phyloP scores from a whole-genome alignment of 53 echinoderm and acorn worm genomes.

The Holothuria leucospilota region DNA sequence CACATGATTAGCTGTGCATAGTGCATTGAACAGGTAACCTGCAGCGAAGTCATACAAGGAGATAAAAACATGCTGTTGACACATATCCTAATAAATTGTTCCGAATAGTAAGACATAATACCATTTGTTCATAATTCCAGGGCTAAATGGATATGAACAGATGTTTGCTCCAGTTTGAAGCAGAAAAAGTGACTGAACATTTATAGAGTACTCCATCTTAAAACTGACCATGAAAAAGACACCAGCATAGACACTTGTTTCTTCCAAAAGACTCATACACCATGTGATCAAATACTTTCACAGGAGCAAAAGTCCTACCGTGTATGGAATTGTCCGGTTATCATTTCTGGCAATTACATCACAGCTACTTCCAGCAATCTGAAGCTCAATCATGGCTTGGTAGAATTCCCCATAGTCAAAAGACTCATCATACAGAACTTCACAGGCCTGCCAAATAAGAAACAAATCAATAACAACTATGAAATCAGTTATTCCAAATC shows the following conservation, averaged over 20 bases:
- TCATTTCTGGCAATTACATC: conserved; percentile 52
- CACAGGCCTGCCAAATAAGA: conserved; percentile 72
- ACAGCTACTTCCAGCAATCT: conserved; percentile 81
- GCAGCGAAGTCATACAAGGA: background rate
- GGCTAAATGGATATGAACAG: too few species aligned
- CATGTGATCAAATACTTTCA: too few species aligned
- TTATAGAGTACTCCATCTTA: too few species aligned
- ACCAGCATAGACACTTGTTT: too few species aligned
- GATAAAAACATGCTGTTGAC: background rate
- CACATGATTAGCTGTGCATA: conserved; percentile 85
- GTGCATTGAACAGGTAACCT: conserved; percentile 87
- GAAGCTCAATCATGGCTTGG: conserved; percentile 80
- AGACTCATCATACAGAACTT: conserved; percentile 80
- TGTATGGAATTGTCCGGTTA: conserved; percentile 37
- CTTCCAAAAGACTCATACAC: background rate
- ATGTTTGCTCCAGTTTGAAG: too few species aligned
- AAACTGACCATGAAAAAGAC: too few species aligned
- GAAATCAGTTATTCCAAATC: too few species aligned
- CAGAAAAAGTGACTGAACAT: too few species aligned
- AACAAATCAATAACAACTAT: background rate
- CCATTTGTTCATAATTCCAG: too few species aligned
- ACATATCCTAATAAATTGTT: background rate
- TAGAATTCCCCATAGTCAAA: conserved; percentile 99
- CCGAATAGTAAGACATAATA: background rate
- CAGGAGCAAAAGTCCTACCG: conserved; percentile 2